Base-by-base conservation (phyloP, 2,797 vertebrate genomes). In the Ptychobarbus kaznakovi region DNA sequence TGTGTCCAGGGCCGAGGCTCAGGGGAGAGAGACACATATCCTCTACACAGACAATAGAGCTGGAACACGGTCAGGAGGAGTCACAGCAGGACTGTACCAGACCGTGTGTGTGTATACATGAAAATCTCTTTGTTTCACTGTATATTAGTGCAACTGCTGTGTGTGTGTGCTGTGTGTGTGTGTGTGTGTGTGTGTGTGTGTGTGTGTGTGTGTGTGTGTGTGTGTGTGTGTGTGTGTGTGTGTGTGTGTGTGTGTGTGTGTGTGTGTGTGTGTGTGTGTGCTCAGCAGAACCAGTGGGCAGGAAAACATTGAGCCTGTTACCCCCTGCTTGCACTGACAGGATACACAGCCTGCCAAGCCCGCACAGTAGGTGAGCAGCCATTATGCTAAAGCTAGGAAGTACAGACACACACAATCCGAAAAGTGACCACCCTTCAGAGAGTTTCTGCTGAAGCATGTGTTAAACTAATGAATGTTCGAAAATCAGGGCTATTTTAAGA, bases 11-110 rank as follows among this genome's bases (percentile, higher is more conserved):
- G 94, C 94, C 89, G 89, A 94, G 95, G 94, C 93, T 88, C 93
- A 92, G 94, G 94, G 93, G 93, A 95, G 89, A 90, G 89, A 90
- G 89, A 84, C 91, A 95, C 93, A 97, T 95, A 96, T 97, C 96
- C 96, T 97, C 95, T 94, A 91, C 86, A 84, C 92, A 95, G 95
- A 97, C 97, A 97, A 97, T 97, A 95, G 95, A 92, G 86, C 93
- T 93, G 89, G 92, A 91, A 91, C 91, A 87, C 90, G 90, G 90
- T 93, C 92, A 93, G 82, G 93, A 93, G 93, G 42, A 94, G 90
- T 89, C 94, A 91, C 95, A 95, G 93, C 94, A 92, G 94, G 94
- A 91, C 85, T 93, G 90, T 90, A 73, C 88, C 90, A 65, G 77
- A 87, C 81, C 72, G 16, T 80, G 49, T 72, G 20, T 80, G 51